Percentiles rank a stretch among this genome's conserved stretches.
Evolutionary conservation across 2,797 vertebrate genomes (phyloP).

Genomic region (Echeneis naucrates): DNA sequence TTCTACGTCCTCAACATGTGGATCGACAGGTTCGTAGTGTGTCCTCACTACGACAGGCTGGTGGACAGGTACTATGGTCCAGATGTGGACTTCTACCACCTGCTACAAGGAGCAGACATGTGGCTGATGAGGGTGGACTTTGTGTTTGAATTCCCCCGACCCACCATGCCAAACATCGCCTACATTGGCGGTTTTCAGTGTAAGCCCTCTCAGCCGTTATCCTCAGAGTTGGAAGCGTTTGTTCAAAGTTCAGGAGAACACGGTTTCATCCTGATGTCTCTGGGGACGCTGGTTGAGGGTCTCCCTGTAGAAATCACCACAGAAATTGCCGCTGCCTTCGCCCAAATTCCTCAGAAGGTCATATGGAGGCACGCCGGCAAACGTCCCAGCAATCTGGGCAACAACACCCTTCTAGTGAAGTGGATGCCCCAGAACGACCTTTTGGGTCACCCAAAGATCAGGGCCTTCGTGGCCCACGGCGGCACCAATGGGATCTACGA

Average conservation of each 20-base stretch:
- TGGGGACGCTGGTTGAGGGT: constrained; percentile 76
- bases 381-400: constrained; percentile 75
- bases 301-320: constrained; percentile 79
- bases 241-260: constrained; percentile 83
- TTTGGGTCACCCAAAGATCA: constrained; percentile 80
- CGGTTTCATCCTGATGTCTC: constrained; percentile 85
- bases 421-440: constrained; percentile 85
- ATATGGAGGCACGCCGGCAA: constrained; percentile 81
- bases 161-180: constrained; percentile 84
- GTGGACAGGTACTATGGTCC: constrained; percentile 76
- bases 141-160: constrained; percentile 85
- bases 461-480: constrained; percentile 80
- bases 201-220: constrained; percentile 72
- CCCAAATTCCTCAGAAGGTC: constrained; percentile 82
- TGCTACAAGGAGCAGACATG: constrained; percentile 79
- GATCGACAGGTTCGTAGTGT: constrained; percentile 62
- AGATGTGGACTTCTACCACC: constrained; percentile 76
- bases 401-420: constrained; percentile 80
- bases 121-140: constrained; percentile 88
- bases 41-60: constrained; percentile 72
- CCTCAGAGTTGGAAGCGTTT: constrained; percentile 80
- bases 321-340: constrained; percentile 81
- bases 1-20: constrained; percentile 57
- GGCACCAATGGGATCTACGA: constrained; percentile 83
- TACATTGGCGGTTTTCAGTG: constrained; percentile 87